Conservation (phyloP, 2,113 vertebrate species). For the Ranitomeya imitator region DNA sequence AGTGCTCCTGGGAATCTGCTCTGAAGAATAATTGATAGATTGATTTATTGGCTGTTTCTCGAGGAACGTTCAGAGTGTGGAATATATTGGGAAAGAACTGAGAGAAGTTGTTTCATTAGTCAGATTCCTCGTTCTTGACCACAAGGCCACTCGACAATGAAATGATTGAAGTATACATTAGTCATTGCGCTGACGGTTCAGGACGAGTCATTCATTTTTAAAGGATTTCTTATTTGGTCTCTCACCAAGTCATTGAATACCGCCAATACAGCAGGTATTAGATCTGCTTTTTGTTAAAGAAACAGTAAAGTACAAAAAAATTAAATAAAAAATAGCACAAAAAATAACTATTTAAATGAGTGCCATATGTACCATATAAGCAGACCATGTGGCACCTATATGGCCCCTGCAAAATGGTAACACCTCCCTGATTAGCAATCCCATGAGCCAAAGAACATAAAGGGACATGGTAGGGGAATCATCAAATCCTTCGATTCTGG, state of each 20-base stretch:
- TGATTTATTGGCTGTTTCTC: slow-evolving; percentile 4
- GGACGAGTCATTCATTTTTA: not conserved
- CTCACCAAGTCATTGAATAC: not conserved
- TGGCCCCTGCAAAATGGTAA: too few relatives aligned
- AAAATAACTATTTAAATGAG: too few relatives aligned
- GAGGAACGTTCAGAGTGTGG: not conserved
- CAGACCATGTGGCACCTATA: too few relatives aligned
- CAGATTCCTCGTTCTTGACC: not conserved
- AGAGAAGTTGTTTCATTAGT: slow-evolving; percentile 30
- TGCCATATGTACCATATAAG: too few relatives aligned
- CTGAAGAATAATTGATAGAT: slow-evolving; percentile 24
- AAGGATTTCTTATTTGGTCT: not conserved
- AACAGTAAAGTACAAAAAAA: not conserved
- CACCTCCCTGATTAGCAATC: too few relatives aligned
- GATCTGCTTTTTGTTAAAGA: not conserved
- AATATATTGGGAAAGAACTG: slow-evolving; percentile 7
- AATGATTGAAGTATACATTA: slow-evolving; percentile 32
- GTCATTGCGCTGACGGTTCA: not conserved
- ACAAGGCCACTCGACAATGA: slow-evolving; percentile 7
- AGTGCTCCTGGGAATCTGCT: not conserved
- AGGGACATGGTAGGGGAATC: too few relatives aligned
- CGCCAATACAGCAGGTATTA: too few relatives aligned
- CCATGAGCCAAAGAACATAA: too few relatives aligned
- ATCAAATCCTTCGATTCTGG: too few relatives aligned
- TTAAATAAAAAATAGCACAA: too few relatives aligned